Base-by-base conservation (phyloP, 2,888 invertebrate species). In the Caenorhabditis sp. region DNA sequence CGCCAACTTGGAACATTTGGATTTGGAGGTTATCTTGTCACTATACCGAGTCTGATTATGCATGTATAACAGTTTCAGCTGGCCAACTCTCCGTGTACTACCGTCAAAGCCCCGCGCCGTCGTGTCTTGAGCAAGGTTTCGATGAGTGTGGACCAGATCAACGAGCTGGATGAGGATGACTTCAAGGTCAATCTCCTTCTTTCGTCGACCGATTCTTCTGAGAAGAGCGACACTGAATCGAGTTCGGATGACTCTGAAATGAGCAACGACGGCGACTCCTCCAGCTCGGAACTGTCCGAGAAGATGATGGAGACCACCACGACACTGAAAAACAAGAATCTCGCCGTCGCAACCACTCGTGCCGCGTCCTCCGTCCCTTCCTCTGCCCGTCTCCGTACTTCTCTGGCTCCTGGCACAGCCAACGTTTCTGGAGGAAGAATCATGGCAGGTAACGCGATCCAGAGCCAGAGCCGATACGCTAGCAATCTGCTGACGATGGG, bases 231-330 rank as follows among this genome's bases (percentile, higher is more conserved):
- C 1, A 22, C 26, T 8, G 61, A 66, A 41, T 59, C 55, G 11
- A 59, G 59, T 11, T 61, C 71, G 2, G 53, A 52, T 2, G 78
- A 78, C 46, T 78, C 80, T 6, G 81, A 79, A 9, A 35, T 70
- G 43, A 79, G 79, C 15, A 78, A 79, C 27, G 81, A 81, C 41
- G 83, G 83, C 5, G 80, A 80, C n/a, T 79, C 80, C 0, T 79
- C 81, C 0, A 80, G 78, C n/a, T 83, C 83, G 1, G 83, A 83
- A 13, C 35, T 81, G 6, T 58, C 80, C 0, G 78, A 77, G 20
- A 55, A 62, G 13, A 27, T 35, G 1, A 27, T 22, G 6, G 63
- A 52, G 13, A 53, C 48, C 13, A 22, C 32, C 7, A 22, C 20
- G 8, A 37, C 24, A 24, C 56, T 59, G 11, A 39, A 26, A 30